Percentiles rank a stretch among this genome's conserved stretches.
phyloP scores from a whole-genome alignment of 2,888 invertebrate genomes.

The Lepidocyrtoides sp. region DNA sequence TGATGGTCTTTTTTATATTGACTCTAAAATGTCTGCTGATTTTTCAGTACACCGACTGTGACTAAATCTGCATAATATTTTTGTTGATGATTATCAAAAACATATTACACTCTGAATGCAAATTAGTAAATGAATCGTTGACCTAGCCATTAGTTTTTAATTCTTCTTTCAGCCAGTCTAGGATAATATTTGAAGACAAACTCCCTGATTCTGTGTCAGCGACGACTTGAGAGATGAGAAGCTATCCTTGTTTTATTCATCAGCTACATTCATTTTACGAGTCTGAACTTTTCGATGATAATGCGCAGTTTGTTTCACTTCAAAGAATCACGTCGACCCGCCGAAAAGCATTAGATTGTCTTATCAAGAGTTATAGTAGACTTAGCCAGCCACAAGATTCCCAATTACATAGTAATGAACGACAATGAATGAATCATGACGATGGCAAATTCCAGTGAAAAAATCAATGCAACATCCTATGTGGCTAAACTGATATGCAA shows the following conservation, averaged over 20 bases:
- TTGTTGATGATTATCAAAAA: neutral
- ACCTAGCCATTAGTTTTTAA: constrained; percentile 26
- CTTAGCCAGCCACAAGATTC: constrained; percentile 4
- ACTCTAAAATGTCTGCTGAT: neutral
- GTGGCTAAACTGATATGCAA: neutral
- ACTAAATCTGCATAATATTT: neutral
- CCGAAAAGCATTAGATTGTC: neutral
- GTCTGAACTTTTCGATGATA: neutral
- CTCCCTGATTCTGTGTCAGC: constrained; percentile 14
- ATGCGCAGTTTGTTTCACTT: constrained; percentile 21
- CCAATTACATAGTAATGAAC: neutral
- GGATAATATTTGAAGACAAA: neutral
- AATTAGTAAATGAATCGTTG: constrained; percentile 43
- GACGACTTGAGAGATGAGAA: neutral
- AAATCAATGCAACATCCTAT: neutral
- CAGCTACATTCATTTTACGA: neutral
- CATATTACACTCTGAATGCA: neutral
- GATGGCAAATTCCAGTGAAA: constrained; percentile 9
- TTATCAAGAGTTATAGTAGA: neutral
- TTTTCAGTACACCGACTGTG: neutral
- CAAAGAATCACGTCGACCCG: constrained; percentile 30
- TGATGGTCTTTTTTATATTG: neutral
- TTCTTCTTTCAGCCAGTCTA: neutral
- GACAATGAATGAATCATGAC: constrained; percentile 15
- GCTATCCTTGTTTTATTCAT: neutral